phyloP scores from a whole-genome alignment of 1,140 invertebrate species.

The Hestina assimilis region DNA sequence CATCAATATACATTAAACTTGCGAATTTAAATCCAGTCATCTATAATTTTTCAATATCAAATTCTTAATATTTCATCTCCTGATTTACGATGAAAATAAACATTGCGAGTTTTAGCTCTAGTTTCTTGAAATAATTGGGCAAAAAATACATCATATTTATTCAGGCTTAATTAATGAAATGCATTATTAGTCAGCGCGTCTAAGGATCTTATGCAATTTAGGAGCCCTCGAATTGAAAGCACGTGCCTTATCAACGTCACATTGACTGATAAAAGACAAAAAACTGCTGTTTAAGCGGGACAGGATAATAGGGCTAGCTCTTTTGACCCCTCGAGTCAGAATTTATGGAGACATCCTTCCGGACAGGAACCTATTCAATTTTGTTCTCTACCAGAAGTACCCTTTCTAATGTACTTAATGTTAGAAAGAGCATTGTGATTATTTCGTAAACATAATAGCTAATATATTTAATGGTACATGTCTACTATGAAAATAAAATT shows the following conservation, averaged over 20 bases:
- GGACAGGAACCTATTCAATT: slow-evolving; percentile 3
- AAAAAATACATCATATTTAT: no score
- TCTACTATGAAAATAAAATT: no score
- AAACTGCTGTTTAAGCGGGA: slow-evolving; percentile 14
- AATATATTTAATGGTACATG: neutral
- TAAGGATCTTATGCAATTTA: slow-evolving; percentile 16
- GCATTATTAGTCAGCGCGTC: slow-evolving; percentile 1
- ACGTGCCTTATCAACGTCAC: slow-evolving; percentile 27
- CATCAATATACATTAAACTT: no score
- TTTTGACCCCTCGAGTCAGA: neutral
- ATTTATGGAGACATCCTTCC: slow-evolving; percentile 20
- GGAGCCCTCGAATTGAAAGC: neutral
- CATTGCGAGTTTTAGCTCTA: no score
- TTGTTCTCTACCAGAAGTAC: neutral
- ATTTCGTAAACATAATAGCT: no score
- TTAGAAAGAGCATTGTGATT: no score
- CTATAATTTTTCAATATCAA: no score
- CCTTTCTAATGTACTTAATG: neutral
- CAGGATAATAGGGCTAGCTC: slow-evolving; percentile 7
- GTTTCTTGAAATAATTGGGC: no score
- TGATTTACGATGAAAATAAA: no score
- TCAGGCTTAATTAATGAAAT: neutral
- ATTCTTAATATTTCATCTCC: no score
- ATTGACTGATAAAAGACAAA: slow-evolving; percentile 19
- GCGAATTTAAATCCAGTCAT: no score